Evolutionary conservation across 2,797 vertebrate genomes (phyloP), one percentile per base, ranked within the genome.

Genomic region (Spinibarbus caldwelli): DNA sequence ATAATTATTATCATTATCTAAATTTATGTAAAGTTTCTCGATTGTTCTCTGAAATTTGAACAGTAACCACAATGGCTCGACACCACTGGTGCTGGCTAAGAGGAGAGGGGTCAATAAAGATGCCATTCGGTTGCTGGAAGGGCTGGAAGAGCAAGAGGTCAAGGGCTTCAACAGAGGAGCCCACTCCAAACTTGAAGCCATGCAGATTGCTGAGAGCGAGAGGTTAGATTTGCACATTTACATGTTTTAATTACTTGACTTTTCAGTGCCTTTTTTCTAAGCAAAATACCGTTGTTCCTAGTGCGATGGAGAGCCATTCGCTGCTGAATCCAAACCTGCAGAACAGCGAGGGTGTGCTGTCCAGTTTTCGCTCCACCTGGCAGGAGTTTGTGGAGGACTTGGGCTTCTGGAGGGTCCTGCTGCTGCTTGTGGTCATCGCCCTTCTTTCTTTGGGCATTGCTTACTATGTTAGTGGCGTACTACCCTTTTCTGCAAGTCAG

Each of bases 371-470:
- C 73, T 98, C 97, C 82, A 99, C 97, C 0, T 99, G 98, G 98
- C 98, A 99, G 92, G 98, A 99, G 93, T 99, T 99, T 87, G 97
- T 99, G 90, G 98, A 99, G 92, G 98, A 99, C 87, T 95, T 99
- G 90, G 98, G 98, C 89, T 98, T 99, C 95, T 99, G 98, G 97
- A 93, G 97, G 86, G 98, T 99, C 73, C 93, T 99, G 87, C 96
- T 99, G 29, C 94, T 99, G 83, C 93, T 99, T 86, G 94, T 99
- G 82, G 97, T 99, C 91, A 99, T 99, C 17, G 97, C 98, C 85
- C 94, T 99, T 4, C 95, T 99, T 67, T 99, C 98, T 0, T 96
- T 99, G 34, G 98, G 98, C 85, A 99, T 99, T 75, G 98, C 98
- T 0, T 99, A 99, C 92, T 99, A 99, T n/a, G 98, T 99, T 87